Base-by-base conservation (phyloP, 2,888 invertebrate species). In the Orchesellides sinensis region DNA sequence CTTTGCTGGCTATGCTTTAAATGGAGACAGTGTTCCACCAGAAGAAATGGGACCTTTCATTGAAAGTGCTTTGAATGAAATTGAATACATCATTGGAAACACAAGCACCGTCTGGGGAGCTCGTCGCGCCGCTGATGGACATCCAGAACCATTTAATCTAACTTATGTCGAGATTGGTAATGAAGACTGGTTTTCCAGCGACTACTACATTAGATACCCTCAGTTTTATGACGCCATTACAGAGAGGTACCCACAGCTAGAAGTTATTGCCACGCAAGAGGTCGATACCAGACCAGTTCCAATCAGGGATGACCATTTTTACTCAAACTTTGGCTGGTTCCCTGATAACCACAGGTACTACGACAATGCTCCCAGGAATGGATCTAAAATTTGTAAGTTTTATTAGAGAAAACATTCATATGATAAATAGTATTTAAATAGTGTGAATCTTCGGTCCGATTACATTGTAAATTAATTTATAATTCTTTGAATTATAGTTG, bases 111-210 rank as follows among this genome's bases (percentile, higher is more conserved):
- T 61, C 47, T 78, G 78, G 78, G 78, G 78, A 23, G 78, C 78
- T 29, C 27, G 68, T 1, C 8, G 78, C 2, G 78, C 78, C 0
- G 69, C 69, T 1, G 69, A 78, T 78, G 78, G 78, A 2, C 78
- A 69, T 32, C 68, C 78, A 14, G 69, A 78, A 47, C 78, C 78
- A 14, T 78, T 78, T 45, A 10, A 10, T n/a, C 17, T 78, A n/a
- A 69, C 59, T 8, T 78, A 69, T 27, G 78, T 78, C 2, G 78
- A 78, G 61, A 69, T 78, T 61, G 78, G 78, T 32, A 78, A 78
- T 32, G 78, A 78, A 23, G 78, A 78, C 32, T 69, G 61, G 69
- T 45, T 69, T 25, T 69, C 69, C 1, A 17, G 0, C n/a, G 78
- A 78, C 32, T 78, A 78, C 19, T 8, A 78, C 23, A 69, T 78